Percentiles rank a stretch among this genome's conserved stretches.
Evolutionary conservation across 2,113 vertebrate genomes (phyloP).

Genomic region (Scartelaos histophorus): DNA sequence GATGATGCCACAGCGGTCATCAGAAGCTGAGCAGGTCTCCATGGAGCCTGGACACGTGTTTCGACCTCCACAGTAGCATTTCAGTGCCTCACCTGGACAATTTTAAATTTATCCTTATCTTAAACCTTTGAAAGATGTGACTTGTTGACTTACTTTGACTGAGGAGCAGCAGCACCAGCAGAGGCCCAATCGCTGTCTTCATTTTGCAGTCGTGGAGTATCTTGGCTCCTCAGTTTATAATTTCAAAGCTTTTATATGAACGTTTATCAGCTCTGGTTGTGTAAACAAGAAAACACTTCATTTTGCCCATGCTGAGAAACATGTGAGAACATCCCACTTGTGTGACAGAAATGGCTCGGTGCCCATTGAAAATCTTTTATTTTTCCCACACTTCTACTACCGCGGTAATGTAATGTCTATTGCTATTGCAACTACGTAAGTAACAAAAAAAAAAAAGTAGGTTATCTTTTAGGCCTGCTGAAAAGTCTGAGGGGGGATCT

Average conservation of each 20-base stretch:
- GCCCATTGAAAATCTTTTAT: too few relatives aligned
- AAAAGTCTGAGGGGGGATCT: too few relatives aligned
- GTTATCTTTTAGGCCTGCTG: too few relatives aligned
- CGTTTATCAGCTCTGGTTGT: neutral
- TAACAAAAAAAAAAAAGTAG: too few relatives aligned
- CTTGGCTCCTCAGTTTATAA: neutral
- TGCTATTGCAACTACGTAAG: too few relatives aligned
- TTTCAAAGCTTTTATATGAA: neutral
- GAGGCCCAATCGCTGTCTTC: slow-evolving; percentile 27
- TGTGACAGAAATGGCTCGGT: neutral
- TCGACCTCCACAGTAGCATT: slow-evolving; percentile 14
- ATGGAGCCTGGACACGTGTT: rapidly evolving
- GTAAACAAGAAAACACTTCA: neutral
- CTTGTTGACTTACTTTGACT: slow-evolving; percentile 30
- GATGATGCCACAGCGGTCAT: neutral
- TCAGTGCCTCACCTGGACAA: slow-evolving; percentile 37
- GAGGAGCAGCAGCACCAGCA: slow-evolving; percentile 26
- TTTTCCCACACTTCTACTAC: too few relatives aligned
- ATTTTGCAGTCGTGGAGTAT: slow-evolving; percentile 29
- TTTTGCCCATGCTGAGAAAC: neutral
- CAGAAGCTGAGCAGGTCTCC: neutral
- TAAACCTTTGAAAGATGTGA: neutral
- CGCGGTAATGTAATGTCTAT: too few relatives aligned
- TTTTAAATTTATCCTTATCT: neutral
- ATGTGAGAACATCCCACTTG: neutral